phyloP scores from a whole-genome alignment of 2,888 invertebrate genomes.

The Pharmacophagus antenor region DNA sequence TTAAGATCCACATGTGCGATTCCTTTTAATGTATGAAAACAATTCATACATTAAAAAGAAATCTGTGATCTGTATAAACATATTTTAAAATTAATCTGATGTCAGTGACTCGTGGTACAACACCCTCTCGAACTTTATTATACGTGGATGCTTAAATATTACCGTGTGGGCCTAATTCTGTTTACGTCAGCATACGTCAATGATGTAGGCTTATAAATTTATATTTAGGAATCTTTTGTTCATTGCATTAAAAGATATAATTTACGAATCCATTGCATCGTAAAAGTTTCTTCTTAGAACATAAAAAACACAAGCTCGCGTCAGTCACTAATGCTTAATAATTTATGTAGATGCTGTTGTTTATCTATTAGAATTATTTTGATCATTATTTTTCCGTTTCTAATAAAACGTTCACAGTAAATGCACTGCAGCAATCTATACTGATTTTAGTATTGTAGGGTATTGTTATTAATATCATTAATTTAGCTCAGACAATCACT shows the following conservation, averaged over 20 bases:
- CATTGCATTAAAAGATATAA: background rate
- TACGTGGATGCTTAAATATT: conserved; percentile 2
- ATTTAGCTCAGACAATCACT: background rate
- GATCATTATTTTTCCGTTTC: background rate
- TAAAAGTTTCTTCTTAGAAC: background rate
- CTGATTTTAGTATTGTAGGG: background rate
- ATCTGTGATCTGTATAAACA: conserved; percentile 42
- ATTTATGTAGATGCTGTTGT: no score
- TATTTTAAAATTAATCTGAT: conserved; percentile 62
- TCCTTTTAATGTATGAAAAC: no score
- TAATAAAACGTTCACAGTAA: background rate
- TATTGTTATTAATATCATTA: background rate
- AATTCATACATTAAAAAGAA: background rate
- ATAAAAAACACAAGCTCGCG: no score
- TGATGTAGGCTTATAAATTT: background rate
- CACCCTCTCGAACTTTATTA: conserved; percentile 19
- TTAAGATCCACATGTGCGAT: background rate
- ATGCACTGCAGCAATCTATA: background rate
- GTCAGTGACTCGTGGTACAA: conserved; percentile 62
- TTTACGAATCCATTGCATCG: background rate
- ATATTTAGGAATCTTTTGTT: background rate
- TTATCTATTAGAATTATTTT: background rate
- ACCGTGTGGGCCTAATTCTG: conserved; percentile 13
- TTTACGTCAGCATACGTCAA: conserved; percentile 13
- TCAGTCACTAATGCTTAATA: no score